These are phyloP conservation scores for Coenonympha glycerion DNA, from an alignment of 2,888 invertebrate species.

Conservation along the genomic window DNA sequence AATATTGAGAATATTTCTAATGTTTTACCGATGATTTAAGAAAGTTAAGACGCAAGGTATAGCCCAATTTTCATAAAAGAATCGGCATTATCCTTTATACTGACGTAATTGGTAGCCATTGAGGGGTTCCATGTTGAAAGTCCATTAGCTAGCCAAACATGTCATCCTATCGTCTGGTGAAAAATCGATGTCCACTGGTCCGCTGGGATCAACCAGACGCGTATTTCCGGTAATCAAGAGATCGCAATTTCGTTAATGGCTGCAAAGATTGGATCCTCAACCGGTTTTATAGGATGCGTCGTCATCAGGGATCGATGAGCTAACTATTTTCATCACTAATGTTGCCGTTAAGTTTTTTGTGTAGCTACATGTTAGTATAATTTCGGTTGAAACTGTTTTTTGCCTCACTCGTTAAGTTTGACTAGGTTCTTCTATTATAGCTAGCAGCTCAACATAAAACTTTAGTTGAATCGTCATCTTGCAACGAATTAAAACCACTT, in stretches of 20 bases:
- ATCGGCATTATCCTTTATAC: too few species aligned
- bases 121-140: slow-evolving; percentile 4
- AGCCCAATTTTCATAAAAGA: too few species aligned
- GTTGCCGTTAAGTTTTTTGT: neutral
- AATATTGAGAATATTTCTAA: too few species aligned
- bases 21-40: too few species aligned
- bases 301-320: slow-evolving; percentile 1
- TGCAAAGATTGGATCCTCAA: slow-evolving; percentile 4
- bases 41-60: too few species aligned
- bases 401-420: too few species aligned
- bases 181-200: slow-evolving; percentile 17
- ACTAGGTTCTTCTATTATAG: too few species aligned
- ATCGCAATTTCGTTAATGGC: slow-evolving; percentile 7
- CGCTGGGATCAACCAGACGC: slow-evolving; percentile 1
- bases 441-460: too few species aligned
- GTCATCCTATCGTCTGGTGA: neutral
- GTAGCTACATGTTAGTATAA: neutral
- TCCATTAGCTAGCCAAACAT: slow-evolving; percentile 23
- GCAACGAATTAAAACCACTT: too few species aligned
- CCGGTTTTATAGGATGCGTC: slow-evolving; percentile 7
- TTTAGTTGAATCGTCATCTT: too few species aligned
- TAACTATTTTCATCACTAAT: neutral
- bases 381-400: neutral
- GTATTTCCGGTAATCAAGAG: slow-evolving; percentile 12
- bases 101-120: too few species aligned